phyloP scores from a whole-genome alignment of 1,140 invertebrate species.

The Plodia interpunctella region DNA sequence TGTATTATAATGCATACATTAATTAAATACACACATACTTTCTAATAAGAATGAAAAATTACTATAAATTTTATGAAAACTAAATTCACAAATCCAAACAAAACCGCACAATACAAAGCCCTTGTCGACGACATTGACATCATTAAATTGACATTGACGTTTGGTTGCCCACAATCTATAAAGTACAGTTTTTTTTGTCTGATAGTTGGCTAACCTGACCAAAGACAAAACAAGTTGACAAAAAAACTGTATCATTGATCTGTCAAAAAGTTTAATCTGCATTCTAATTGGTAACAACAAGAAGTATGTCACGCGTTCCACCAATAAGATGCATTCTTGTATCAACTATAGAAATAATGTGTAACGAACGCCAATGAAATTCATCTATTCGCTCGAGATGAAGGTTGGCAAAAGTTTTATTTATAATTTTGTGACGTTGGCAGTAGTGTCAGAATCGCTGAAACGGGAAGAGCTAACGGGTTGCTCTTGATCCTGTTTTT shows the following conservation, averaged over 20 bases:
- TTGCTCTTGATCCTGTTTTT: conserved; percentile 43
- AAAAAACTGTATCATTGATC: background rate
- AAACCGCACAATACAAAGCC: too few relatives aligned
- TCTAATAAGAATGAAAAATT: too few relatives aligned
- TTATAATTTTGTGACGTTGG: conserved; percentile 51
- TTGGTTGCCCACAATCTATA: too few relatives aligned
- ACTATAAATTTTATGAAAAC: too few relatives aligned
- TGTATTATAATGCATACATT: too few relatives aligned
- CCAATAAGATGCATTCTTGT: background rate
- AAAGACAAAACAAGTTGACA: too few relatives aligned
- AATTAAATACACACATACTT: too few relatives aligned
- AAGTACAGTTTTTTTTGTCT: too few relatives aligned
- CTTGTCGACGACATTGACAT: too few relatives aligned
- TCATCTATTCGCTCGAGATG: background rate
- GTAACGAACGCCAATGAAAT: conserved; percentile 3
- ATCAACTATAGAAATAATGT: background rate
- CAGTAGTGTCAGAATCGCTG: conserved; percentile 50
- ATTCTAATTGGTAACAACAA: background rate
- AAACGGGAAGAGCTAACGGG: conserved; percentile 48
- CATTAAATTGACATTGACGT: too few relatives aligned
- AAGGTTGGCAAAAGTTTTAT: conserved; percentile 48
- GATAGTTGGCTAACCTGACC: too few relatives aligned
- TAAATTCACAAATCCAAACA: too few relatives aligned
- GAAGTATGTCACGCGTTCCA: conserved; percentile 1
- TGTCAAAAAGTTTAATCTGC: background rate